These are phyloP conservation scores for Upupa epops DNA, from an alignment of 2,113 vertebrate genomes.

Conservation along the genomic window DNA sequence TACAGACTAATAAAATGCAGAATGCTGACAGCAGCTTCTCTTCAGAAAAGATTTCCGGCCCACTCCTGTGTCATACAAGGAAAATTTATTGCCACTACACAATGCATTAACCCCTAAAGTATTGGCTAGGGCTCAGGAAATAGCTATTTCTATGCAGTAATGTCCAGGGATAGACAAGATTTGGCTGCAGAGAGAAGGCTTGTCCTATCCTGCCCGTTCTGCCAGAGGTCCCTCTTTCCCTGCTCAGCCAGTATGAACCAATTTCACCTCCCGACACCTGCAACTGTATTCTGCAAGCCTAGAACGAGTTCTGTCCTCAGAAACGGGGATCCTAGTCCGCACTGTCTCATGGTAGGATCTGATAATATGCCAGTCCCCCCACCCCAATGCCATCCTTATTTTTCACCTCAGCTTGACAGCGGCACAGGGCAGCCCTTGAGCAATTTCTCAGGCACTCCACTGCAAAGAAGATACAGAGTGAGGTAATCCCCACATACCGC, in stretches of 20 bases:
- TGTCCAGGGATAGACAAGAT: background rate
- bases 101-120: conserved; percentile 26
- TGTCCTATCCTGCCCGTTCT: background rate
- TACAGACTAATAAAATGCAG: conserved; percentile 3
- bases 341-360: background rate
- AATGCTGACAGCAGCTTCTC: conserved; percentile 42
- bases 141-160: background rate
- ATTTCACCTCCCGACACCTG: background rate
- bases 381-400: background rate
- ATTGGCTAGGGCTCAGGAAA: background rate
- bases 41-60: background rate
- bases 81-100: conserved; percentile 13
- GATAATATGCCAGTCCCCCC: background rate
- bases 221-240: background rate
- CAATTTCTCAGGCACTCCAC: background rate
- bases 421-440: background rate
- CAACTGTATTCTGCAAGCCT: background rate
- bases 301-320: background rate
- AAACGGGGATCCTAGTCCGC: background rate
- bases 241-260: background rate
- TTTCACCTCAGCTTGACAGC: background rate
- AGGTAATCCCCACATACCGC: background rate
- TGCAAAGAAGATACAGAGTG: background rate
- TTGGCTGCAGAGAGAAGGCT: background rate
- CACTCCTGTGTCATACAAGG: background rate